Evolutionary conservation across 2,113 vertebrate genomes (phyloP), one percentile per base, ranked within the genome.

Genomic region (Myotis brandtii): DNA sequence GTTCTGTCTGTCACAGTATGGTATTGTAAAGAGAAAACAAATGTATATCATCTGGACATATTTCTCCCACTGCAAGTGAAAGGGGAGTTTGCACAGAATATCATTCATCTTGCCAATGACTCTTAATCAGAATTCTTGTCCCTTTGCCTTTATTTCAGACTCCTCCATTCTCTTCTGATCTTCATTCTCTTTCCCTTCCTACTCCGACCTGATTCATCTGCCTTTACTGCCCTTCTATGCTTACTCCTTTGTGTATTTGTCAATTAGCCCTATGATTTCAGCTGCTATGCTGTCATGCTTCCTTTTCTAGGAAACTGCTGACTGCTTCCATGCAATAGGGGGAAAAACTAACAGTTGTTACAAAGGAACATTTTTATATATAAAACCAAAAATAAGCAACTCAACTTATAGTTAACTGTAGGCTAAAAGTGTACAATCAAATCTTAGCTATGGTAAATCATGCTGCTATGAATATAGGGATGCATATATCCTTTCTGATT

Each of bases 81-180:
- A 97, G 77, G 72, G 96, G 0, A 37, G 86, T 85, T 93, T 80
- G 91, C 94, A 96, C 91, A 94, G 85, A 70, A 87, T 92, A 97
- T 97, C 97, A 98, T 98, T 98, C 98, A 98, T 98, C 95, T 96
- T 95, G 98, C 98, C 97, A 98, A 95, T 97, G 98, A 92, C 97
- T 98, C 97, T 98, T 99, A 98, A 99, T 99, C 98, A 96, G 97
- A 98, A 99, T 99, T 99, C 98, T 82, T 97, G 97, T 98, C 98
- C 98, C 98, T 98, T 89, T 98, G 93, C 83, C 83, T 96, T 96
- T 79, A 97, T 97, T 98, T 98, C 98, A 98, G 97, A 97, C 50
- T 86, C 37, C 0, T 12, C 30, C 72, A 96, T 97, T 97, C 84
- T 97, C 77, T 91, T 97, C 70, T 93, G 89, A 93, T 92, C 96